phyloP scores from a whole-genome alignment of 2,113 vertebrate species.

The Trinectes maculatus region DNA sequence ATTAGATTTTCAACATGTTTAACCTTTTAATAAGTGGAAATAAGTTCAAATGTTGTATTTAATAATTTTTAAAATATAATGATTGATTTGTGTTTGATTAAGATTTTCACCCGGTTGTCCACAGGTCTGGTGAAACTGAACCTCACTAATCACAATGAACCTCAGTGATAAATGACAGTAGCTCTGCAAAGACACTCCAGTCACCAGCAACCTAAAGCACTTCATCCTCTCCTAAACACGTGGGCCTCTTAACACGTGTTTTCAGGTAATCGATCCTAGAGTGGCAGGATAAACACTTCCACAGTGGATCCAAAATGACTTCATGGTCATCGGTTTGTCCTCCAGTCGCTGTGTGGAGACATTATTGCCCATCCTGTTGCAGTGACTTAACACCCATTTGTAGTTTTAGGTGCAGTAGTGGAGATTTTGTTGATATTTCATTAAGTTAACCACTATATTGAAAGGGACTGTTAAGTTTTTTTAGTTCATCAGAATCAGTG shows the following conservation, averaged over 20 bases:
- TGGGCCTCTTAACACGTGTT: slow-evolving; percentile 13
- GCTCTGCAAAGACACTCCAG: background rate
- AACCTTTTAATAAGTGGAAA: no score
- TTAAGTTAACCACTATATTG: slow-evolving; percentile 38
- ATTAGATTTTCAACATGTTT: no score
- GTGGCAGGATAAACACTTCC: slow-evolving; percentile 26
- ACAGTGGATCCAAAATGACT: slow-evolving; percentile 29
- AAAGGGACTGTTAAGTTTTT: slow-evolving; percentile 58
- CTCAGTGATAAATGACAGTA: slow-evolving; percentile 14
- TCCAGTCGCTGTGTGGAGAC: slow-evolving; percentile 36
- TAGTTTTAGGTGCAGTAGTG: slow-evolving; percentile 29
- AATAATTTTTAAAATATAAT: no score
- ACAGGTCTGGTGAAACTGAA: slow-evolving; percentile 30
- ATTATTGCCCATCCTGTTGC: slow-evolving; percentile 11
- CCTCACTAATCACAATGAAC: background rate
- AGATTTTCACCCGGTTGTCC: background rate
- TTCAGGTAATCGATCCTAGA: slow-evolving; percentile 44
- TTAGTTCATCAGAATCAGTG: slow-evolving; percentile 25
- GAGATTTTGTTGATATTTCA: slow-evolving; percentile 50
- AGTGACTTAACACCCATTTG: slow-evolving; percentile 33
- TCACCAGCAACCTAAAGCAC: slow-evolving; percentile 16
- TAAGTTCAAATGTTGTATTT: no score
- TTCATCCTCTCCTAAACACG: slow-evolving; percentile 6
- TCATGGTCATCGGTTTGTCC: slow-evolving; percentile 35
- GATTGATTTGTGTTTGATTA: background rate